Percentiles rank a stretch among this genome's conserved stretches.
Evolutionary conservation across 2,888 invertebrate genomes (phyloP).

Genomic region (Synanthedon tipuliformis): DNA sequence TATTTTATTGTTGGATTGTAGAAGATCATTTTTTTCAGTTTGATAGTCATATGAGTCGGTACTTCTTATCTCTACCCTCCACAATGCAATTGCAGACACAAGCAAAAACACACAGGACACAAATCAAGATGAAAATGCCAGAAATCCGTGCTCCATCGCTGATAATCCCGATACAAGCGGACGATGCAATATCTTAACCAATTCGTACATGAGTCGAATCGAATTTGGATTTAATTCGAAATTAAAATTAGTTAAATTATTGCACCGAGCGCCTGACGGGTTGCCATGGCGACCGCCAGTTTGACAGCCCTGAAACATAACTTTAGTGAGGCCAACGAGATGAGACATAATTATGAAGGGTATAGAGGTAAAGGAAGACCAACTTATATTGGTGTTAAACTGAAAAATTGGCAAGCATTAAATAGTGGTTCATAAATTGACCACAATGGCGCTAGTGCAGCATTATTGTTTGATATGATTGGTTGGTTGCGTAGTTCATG

Average conservation of each 20-base stretch:
- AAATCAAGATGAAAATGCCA: slow-evolving; percentile 3
- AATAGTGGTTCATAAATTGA: no score
- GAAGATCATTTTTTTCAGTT: no score
- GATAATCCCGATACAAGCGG: slow-evolving; percentile 44
- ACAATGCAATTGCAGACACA: not conserved
- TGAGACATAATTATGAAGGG: no score
- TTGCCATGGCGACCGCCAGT: slow-evolving; percentile 3
- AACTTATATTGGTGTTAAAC: no score
- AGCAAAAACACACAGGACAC: slow-evolving; percentile 7
- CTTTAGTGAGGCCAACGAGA: not conserved
- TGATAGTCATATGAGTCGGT: no score
- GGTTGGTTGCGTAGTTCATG: no score
- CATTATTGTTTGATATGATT: no score
- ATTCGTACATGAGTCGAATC: slow-evolving; percentile 35
- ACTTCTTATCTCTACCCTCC: no score
- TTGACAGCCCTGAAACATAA: slow-evolving; percentile 1
- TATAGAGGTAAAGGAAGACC: no score
- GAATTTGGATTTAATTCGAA: slow-evolving; percentile 9
- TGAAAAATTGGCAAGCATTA: no score
- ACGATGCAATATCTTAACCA: slow-evolving; percentile 72
- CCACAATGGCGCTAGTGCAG: no score
- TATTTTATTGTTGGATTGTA: no score
- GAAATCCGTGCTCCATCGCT: slow-evolving; percentile 18
- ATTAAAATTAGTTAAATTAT: slow-evolving; percentile 68
- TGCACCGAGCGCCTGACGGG: slow-evolving; percentile 61